phyloP scores from a whole-genome alignment of 2,888 invertebrate species.

The Diplolepis rosae region DNA sequence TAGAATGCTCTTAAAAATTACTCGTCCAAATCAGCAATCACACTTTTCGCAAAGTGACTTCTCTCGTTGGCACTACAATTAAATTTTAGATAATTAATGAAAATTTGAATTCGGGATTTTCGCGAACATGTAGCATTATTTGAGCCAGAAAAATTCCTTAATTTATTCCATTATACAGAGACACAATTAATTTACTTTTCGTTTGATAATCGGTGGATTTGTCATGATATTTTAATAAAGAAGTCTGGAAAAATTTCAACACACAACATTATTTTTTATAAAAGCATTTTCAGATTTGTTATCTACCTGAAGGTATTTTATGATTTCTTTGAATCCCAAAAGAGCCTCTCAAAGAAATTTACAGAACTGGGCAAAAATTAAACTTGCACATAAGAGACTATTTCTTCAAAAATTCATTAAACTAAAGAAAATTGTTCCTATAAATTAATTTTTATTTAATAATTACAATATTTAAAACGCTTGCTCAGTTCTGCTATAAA shows the following conservation, averaged over 20 bases:
- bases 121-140: slow-evolving; percentile 2
- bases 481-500: background rate
- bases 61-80: slow-evolving; percentile 26
- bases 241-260: background rate
- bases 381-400: too few species aligned
- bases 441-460: too few species aligned
- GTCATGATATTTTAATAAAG: background rate
- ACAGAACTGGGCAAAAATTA: background rate
- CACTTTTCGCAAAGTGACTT: slow-evolving; percentile 17
- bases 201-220: background rate
- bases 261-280: background rate
- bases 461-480: background rate
- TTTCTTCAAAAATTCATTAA: too few species aligned
- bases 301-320: background rate
- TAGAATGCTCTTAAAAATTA: slow-evolving; percentile 42
- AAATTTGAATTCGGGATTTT: background rate
- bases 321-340: background rate
- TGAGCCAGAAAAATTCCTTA: slow-evolving; percentile 24
- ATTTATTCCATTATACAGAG: background rate
- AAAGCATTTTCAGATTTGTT: background rate
- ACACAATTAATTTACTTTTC: background rate
- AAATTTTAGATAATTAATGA: background rate
- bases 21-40: slow-evolving; percentile 10
- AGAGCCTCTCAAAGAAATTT: background rate
- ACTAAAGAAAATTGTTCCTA: too few species aligned